Evolutionary conservation across 2,797 vertebrate species (phyloP).

Genomic region (Hoplostethus atlanticus): DNA sequence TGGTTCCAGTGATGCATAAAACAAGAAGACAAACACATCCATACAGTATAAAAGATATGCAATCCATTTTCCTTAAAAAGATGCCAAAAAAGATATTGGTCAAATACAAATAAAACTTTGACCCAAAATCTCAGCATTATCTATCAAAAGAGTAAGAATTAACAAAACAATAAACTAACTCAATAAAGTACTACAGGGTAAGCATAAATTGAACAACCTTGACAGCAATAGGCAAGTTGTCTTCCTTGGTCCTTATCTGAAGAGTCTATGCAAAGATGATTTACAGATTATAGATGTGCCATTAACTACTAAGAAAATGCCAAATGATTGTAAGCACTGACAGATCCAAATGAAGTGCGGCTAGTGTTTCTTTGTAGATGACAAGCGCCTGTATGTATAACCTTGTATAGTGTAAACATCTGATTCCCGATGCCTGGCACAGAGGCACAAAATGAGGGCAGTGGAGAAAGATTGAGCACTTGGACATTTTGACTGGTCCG

Average conservation of each 20-base stretch:
- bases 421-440: constrained; percentile 41
- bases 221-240: constrained; percentile 19
- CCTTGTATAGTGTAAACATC: constrained; percentile 52
- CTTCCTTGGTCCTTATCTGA: constrained; percentile 30
- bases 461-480: constrained; percentile 43
- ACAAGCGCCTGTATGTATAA: constrained; percentile 26
- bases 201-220: constrained; percentile 29
- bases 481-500: constrained; percentile 51
- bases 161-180: constrained; percentile 28
- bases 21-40: constrained; percentile 48
- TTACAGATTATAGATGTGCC: constrained; percentile 46
- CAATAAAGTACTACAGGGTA: constrained; percentile 22
- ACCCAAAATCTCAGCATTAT: constrained; percentile 37
- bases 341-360: constrained; percentile 45
- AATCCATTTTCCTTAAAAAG: constrained; percentile 59
- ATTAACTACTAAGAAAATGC: constrained; percentile 31
- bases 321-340: constrained; percentile 11
- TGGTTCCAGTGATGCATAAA: constrained; percentile 12
- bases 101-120: constrained; percentile 53
- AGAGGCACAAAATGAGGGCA: constrained; percentile 18
- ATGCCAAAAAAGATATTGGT: constrained; percentile 47
- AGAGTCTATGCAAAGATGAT: constrained; percentile 11
- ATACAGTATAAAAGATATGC: constrained; percentile 65
- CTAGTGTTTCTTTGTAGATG: constrained; percentile 31
- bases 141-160: constrained; percentile 64